Evolutionary conservation across 2,113 vertebrate genomes (phyloP).

Genomic region (Seriola dumerili): DNA sequence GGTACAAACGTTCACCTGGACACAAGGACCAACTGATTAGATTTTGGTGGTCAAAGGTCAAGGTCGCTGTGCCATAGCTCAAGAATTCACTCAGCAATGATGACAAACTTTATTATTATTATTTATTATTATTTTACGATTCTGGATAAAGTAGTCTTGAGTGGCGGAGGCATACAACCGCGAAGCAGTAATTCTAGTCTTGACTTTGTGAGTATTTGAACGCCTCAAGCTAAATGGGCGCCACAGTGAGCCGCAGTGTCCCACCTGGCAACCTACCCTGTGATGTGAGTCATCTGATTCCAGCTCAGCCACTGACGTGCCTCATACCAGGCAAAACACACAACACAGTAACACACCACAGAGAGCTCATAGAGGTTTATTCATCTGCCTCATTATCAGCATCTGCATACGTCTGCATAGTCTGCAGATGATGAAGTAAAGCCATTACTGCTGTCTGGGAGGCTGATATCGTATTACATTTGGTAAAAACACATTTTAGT

Average conservation of each 20-base stretch:
- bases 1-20: too few species aligned
- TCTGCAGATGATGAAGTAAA: conserved; percentile 19
- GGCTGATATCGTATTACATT: background rate
- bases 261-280: conserved; percentile 39
- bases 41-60: too few species aligned
- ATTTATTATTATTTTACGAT: too few species aligned
- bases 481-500: too few species aligned
- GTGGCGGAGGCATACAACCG: too few species aligned
- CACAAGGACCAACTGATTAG: too few species aligned
- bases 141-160: too few species aligned
- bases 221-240: conserved; percentile 17
- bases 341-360: background rate
- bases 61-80: too few species aligned
- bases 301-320: conserved; percentile 30
- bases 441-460: background rate
- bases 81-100: too few species aligned
- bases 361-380: conserved; percentile 22
- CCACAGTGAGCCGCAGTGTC: conserved; percentile 19
- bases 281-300: conserved; percentile 21
- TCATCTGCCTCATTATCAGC: conserved; percentile 22
- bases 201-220: background rate
- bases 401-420: background rate
- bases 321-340: conserved; percentile 18
- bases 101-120: too few species aligned
- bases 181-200: background rate